Percentiles rank a stretch among this genome's conserved stretches.
These are phyloP conservation scores for Ctenopoma multispine DNA, from an alignment of 2,797 vertebrate genomes.

Conservation along the genomic window DNA sequence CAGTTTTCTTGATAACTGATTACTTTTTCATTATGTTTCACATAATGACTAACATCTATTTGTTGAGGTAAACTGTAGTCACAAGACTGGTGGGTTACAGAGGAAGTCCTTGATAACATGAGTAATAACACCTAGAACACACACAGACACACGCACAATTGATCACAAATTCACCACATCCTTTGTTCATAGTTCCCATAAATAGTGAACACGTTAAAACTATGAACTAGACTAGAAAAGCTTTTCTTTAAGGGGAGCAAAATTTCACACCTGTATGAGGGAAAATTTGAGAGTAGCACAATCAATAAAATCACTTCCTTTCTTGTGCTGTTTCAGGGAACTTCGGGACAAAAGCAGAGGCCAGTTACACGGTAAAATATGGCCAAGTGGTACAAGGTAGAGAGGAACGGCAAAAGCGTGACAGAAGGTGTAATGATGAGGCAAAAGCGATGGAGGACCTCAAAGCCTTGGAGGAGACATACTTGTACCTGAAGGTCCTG, in stretches of 20 bases:
- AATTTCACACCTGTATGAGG: background rate
- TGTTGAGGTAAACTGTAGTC: background rate
- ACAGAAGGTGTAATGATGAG: background rate
- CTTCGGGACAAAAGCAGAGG: background rate
- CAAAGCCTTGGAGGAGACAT: conserved; percentile 77
- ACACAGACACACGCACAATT: background rate
- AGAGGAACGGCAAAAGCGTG: background rate
- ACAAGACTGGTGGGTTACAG: background rate
- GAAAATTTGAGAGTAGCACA: background rate
- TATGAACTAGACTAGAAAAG: background rate
- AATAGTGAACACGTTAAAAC: background rate
- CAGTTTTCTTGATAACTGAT: background rate
- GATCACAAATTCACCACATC: conserved; percentile 6
- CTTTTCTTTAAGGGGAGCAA: background rate
- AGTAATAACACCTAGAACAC: conserved; percentile 14
- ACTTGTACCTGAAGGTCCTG: conserved; percentile 91
- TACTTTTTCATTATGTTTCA: background rate
- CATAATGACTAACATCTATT: background rate
- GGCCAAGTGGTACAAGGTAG: background rate
- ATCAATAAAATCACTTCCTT: background rate
- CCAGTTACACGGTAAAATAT: background rate
- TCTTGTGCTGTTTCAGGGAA: conserved; percentile 22
- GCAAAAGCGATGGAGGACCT: background rate
- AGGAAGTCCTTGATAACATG: conserved; percentile 38
- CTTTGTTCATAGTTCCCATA: conserved; percentile 19